Base-by-base conservation (phyloP, 2,797 vertebrate species). In the Chelonia mydas region DNA sequence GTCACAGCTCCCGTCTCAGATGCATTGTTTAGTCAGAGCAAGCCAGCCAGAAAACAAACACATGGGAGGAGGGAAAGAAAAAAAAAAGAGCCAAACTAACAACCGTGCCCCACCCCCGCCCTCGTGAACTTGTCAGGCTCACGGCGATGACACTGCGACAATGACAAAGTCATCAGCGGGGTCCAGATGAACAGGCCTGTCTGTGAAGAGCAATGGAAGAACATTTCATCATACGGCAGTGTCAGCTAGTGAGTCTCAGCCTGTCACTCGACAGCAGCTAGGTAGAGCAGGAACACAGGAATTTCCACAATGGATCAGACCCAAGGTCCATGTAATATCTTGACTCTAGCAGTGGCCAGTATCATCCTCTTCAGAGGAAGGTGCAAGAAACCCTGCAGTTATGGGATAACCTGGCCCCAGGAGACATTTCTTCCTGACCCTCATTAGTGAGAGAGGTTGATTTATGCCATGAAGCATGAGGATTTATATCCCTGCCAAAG, bases 11-110 rank as follows among this genome's bases (percentile, higher is more conserved):
- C 72, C 6, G 6, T 45, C 41, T 74, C 41, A 76, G 25, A 31
- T 5, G 55, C 16, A 2, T 28, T 21, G 4, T 87, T 72, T 45
- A 3, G n/a, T 53, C 33, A 15, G 15, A 17, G n/a, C 2, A 77
- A 81, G 31, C 12, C 81, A 86, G 59, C 49, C 79, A 79, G 55
- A 88, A 68, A 91, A n/a, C 86, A 76, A 94, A 84, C 5, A 79
- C 88, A 9, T 21, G 3, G 0, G 2, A 61, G 74, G 51, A 12
- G 0, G 3, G 41, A 41, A 41, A 41, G 41, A 41, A 41, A 41
- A 41, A 41, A 41, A 41, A 41, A 41, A 41, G n/a, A 41, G 41
- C 2, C 27, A 31, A 79, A 79, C 33, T 33, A 80, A 79, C 17
- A 51, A n/a, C n/a, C 19, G 50, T 28, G 51, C 10, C 8, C 41